Evolutionary conservation across 1,140 invertebrate species (phyloP).

Genomic region (Sycobia sp.): DNA sequence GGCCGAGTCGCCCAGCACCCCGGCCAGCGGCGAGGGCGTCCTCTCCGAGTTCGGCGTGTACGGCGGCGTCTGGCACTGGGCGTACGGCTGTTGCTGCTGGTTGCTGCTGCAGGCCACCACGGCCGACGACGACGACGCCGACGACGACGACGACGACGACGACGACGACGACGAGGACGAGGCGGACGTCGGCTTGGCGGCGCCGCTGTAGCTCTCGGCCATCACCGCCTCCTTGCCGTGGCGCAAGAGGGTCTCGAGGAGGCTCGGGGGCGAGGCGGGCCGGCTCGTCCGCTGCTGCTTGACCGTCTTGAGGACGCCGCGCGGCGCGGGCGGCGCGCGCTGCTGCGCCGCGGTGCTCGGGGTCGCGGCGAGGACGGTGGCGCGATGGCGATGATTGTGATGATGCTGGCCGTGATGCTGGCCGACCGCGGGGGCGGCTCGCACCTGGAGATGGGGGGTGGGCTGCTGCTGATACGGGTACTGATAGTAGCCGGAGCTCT

Average conservation of each 20-base stretch:
- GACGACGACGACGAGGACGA: no score
- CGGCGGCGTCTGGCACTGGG: conserved; percentile 32
- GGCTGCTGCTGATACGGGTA: conserved; percentile 2
- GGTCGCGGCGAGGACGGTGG: no score
- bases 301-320: background rate
- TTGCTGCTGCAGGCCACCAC: background rate
- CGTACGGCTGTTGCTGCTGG: background rate
- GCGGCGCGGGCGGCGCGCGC: background rate
- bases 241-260: conserved; percentile 44
- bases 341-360: background rate
- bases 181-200: background rate
- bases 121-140: no score
- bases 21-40: conserved; percentile 34
- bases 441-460: background rate
- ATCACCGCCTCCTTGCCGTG: conserved; percentile 42
- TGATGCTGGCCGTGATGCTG: background rate
- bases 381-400: background rate
- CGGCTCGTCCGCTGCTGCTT: conserved; percentile 21
- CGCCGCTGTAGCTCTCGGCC: conserved; percentile 24
- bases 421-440: no score
- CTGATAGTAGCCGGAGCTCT: conserved; percentile 3
- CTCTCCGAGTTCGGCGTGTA: conserved; percentile 42
- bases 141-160: no score
- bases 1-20: conserved; percentile 12
- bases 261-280: conserved; percentile 26